phyloP scores from a whole-genome alignment of 1,140 invertebrate genomes.

The Sycophila sp. region DNA sequence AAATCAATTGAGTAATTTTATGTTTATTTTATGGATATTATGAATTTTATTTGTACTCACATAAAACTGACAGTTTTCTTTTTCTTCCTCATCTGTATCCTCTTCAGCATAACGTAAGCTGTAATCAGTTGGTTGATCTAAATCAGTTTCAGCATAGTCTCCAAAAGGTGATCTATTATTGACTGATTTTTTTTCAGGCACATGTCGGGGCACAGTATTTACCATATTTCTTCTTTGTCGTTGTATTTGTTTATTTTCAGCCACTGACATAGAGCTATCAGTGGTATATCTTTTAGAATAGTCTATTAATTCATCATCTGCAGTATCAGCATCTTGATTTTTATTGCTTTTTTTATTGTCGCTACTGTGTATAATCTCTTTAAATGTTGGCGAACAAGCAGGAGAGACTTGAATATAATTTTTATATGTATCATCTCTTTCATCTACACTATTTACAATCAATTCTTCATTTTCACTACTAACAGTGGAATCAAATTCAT shows the following conservation, averaged over 20 bases:
- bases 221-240: neutral
- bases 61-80: slow-evolving; percentile 64
- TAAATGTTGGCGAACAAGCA: slow-evolving; percentile 25
- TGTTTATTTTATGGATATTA: neutral
- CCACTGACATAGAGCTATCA: slow-evolving; percentile 19
- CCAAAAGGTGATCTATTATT: slow-evolving; percentile 48
- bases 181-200: slow-evolving; percentile 32
- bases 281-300: slow-evolving; percentile 41
- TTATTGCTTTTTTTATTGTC: slow-evolving; percentile 18
- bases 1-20: neutral
- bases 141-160: slow-evolving; percentile 83
- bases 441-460: slow-evolving; percentile 32
- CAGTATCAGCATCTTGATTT: slow-evolving; percentile 35
- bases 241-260: slow-evolving; percentile 13
- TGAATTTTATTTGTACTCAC: slow-evolving; percentile 45
- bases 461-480: slow-evolving; percentile 37
- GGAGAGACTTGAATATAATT: slow-evolving; percentile 25
- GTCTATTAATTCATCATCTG: slow-evolving; percentile 38
- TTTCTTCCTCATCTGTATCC: slow-evolving; percentile 73
- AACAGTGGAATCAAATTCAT: slow-evolving; percentile 37
- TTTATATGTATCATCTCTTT: slow-evolving; percentile 31
- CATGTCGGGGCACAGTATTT: slow-evolving; percentile 17
- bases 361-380: neutral
- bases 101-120: slow-evolving; percentile 87
- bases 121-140: slow-evolving; percentile 92